Conservation (phyloP, 2,888 invertebrate species). For the Drosophila rubida region DNA sequence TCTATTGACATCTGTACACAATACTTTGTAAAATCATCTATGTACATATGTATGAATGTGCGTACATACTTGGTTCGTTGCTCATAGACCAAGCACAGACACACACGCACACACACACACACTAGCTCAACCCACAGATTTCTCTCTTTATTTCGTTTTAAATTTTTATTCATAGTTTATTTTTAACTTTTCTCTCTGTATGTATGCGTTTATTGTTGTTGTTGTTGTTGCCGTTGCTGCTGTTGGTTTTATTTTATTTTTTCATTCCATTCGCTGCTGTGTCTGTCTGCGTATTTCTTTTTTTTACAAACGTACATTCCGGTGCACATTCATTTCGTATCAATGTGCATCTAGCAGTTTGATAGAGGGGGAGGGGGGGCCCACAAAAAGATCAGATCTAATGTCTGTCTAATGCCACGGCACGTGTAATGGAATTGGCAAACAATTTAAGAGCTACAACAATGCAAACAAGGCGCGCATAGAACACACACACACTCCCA, state of each 20-base stretch:
- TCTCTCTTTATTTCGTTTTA: slow-evolving; percentile 59
- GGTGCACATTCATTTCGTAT: slow-evolving; percentile 37
- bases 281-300: slow-evolving; percentile 6
- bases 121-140: slow-evolving; percentile 44
- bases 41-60: slow-evolving; percentile 10
- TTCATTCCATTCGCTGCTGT: slow-evolving; percentile 47
- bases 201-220: slow-evolving; percentile 40
- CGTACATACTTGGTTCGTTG: slow-evolving; percentile 28
- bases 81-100: slow-evolving; percentile 36
- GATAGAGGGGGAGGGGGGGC: too few relatives aligned
- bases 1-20: slow-evolving; percentile 53
- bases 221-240: slow-evolving; percentile 21
- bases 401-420: slow-evolving; percentile 7
- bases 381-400: slow-evolving; percentile 15
- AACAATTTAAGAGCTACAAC: slow-evolving; percentile 34
- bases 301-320: slow-evolving; percentile 11
- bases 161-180: slow-evolving; percentile 78
- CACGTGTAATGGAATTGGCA: slow-evolving; percentile 48
- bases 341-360: slow-evolving; percentile 43
- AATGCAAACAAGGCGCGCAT: slow-evolving; percentile 15
- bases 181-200: slow-evolving; percentile 80
- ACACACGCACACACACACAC: slow-evolving; percentile 17
- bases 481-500: neutral
- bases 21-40: slow-evolving; percentile 3
- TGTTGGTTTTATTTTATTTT: slow-evolving; percentile 25